Conservation (phyloP, 2,888 invertebrate species). For the Megaustenia siamemsis region DNA sequence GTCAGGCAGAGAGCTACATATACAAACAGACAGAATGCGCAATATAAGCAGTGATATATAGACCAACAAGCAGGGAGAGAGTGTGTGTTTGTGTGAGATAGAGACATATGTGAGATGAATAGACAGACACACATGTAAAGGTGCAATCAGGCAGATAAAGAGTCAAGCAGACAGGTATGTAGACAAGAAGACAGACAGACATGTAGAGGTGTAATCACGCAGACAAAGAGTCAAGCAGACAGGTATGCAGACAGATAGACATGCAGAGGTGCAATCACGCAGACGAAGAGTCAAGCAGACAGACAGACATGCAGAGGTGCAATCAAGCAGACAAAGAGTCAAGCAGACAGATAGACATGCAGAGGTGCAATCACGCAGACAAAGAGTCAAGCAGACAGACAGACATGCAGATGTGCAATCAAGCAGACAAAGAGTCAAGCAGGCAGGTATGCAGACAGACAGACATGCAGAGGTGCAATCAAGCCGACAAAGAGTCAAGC, state of each 20-base stretch:
- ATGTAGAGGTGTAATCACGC: not conserved
- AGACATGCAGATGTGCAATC: not conserved
- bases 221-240: not conserved
- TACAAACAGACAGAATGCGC: not conserved
- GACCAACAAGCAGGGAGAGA: not conserved
- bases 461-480: too few species aligned
- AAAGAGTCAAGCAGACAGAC: not conserved
- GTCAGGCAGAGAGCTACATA: too few species aligned
- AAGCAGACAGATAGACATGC: not conserved
- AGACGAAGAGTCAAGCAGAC: not conserved
- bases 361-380: too few species aligned
- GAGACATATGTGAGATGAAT: too few species aligned
- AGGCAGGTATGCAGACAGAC: not conserved
- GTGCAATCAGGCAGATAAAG: not conserved
- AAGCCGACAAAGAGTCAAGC: too few species aligned
- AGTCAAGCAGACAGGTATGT: not conserved
- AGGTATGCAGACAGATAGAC: not conserved
- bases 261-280: too few species aligned
- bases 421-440: not conserved
- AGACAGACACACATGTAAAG: not conserved
- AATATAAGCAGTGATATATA: not conserved
- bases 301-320: not conserved
- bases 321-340: not conserved
- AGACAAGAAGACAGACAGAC: not conserved
- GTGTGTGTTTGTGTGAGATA: too few species aligned